A percentile compares a stretch with the other conserved stretches of the same genome.
These are phyloP conservation scores for Festucalex cinctus DNA, from an alignment of 2,113 vertebrate genomes.

Conservation along the genomic window DNA sequence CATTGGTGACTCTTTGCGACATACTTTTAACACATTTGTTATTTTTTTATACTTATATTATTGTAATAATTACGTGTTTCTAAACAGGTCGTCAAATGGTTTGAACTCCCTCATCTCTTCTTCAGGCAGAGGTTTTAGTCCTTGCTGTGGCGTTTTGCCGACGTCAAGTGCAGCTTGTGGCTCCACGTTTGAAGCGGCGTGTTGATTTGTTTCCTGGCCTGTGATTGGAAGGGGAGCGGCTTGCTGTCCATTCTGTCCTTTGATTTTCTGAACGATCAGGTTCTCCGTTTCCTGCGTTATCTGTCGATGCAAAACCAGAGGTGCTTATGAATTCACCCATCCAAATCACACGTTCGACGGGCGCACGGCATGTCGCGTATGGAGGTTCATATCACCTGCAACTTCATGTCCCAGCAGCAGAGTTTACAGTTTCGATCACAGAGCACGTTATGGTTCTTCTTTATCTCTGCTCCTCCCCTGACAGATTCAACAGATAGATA, in stretches of 20 bases:
- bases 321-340: not conserved
- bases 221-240: not conserved
- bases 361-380: not conserved
- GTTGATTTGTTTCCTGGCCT: constrained; percentile 1
- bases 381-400: constrained; percentile 44
- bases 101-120: not conserved
- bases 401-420: constrained; percentile 76
- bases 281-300: constrained; percentile 70
- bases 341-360: not conserved
- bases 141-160: not conserved
- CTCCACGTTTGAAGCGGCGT: not conserved
- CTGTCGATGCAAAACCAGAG: constrained; percentile 26
- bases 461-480: constrained; percentile 43
- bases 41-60: not conserved
- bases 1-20: not conserved
- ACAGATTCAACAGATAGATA: not conserved
- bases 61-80: constrained; percentile 26
- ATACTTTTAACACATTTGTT: not conserved
- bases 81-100: not conserved
- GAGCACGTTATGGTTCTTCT: constrained; percentile 54
- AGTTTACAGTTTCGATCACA: constrained; percentile 69
- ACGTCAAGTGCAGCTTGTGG: not conserved
- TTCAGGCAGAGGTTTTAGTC: not conserved
- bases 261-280: constrained; percentile 64
- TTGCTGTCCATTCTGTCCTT: constrained; percentile 23